Evolutionary conservation across 2,113 vertebrate genomes (phyloP).

Genomic region (Maccullochella peelii): DNA sequence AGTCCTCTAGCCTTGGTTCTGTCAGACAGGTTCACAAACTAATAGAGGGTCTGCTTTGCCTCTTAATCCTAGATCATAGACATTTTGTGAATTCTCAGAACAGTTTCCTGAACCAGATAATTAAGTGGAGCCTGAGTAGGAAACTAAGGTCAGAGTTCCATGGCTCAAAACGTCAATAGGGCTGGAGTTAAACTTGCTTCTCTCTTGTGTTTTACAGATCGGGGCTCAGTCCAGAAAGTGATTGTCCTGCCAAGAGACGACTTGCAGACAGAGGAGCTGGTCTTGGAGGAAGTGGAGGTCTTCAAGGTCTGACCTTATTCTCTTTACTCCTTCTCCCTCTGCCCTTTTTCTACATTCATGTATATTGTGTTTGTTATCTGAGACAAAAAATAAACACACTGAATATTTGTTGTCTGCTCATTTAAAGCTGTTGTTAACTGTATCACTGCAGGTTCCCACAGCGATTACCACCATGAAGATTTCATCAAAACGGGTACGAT

Average conservation of each 20-base stretch:
- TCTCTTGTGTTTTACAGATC: slow-evolving; percentile 83
- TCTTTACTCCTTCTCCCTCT: neutral
- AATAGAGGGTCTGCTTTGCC: neutral
- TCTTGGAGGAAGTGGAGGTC: slow-evolving; percentile 97
- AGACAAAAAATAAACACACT: neutral
- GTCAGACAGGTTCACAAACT: neutral
- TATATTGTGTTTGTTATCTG: neutral
- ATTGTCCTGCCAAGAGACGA: slow-evolving; percentile 97
- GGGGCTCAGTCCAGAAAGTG: slow-evolving; percentile 96
- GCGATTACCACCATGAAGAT: slow-evolving; percentile 97
- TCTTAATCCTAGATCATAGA: neutral
- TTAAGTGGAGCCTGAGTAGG: neutral
- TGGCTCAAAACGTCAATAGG: neutral
- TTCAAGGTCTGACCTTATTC: slow-evolving; percentile 87
- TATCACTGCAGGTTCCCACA: slow-evolving; percentile 87
- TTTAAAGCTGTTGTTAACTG: slow-evolving; percentile 3
- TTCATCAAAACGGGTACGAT: slow-evolving; percentile 97
- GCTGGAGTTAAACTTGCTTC: neutral
- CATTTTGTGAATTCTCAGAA: neutral
- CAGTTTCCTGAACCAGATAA: neutral
- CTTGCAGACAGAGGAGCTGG: slow-evolving; percentile 95
- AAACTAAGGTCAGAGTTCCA: neutral
- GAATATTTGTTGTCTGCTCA: neutral
- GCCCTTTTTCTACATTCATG: neutral
- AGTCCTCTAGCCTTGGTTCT: neutral